Evolutionary conservation across 2,113 vertebrate genomes (phyloP), one percentile per base, ranked within the genome.

Genomic region (Spizaetus ornatus): DNA sequence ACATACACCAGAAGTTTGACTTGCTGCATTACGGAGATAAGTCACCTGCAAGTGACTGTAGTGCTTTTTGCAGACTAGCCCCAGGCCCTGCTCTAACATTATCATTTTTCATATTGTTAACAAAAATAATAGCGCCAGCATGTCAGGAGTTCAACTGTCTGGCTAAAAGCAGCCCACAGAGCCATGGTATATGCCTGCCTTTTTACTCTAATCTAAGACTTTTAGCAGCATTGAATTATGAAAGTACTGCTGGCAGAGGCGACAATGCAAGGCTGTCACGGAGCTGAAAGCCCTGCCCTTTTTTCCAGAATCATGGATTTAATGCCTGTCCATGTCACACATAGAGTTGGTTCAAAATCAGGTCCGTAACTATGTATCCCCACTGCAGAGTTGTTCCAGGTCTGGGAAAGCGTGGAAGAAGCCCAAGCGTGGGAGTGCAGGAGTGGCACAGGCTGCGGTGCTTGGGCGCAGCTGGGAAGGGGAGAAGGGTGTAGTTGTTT

Each of bases 311-410:
- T 6, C 3, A 1, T 23, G 47, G 56, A 70, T 78, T 91, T 77
- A 88, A 59, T 38, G 43, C 47, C 36, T 83, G 11, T 14, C n/a
- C 7, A 1, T 26, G 22, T 50, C n/a, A 32, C 59, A 52, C 6
- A 32, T 5, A 40, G 34, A 73, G 11, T 3, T 7, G 9, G 19
- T 8, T 81, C 34, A 53, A 17, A 43, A 47, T 50, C 40, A 62
- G 38, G 13, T 40, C 50, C 1, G 0, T 48, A 56, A 47, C 16
- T 38, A 6, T 0, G 0, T 26, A 16, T 40, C 20, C 7, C 26
- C 52, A 8, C 8, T 1, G 2, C 17, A 48, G 53, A 62, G 25
- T 26, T 48, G 15, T 4, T 72, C 13, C 2, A 0, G 11, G 8
- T 16, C 9, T 80, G 70, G 55, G 14, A 73, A 76, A 69, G 18